A percentile compares a stretch with the other conserved stretches of the same genome.
Conservation (phyloP, 2,797 vertebrate genomes). For the Siniperca scherzeri region DNA sequence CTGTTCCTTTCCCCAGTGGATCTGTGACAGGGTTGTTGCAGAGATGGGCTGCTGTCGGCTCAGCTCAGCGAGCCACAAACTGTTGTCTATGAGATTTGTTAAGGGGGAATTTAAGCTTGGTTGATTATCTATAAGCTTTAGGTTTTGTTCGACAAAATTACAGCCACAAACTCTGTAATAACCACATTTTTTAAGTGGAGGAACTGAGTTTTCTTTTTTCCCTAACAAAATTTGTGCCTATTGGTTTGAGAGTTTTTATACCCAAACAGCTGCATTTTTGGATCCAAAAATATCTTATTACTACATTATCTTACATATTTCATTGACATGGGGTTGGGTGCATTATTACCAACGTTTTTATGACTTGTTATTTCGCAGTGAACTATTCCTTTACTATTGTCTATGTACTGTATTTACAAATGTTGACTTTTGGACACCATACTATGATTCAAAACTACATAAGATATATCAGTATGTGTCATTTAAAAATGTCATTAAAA, state of each 20-base stretch:
- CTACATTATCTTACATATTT: background rate
- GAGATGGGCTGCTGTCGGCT: conserved; percentile 22
- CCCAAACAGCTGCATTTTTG: background rate
- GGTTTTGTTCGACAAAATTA: conserved; percentile 29
- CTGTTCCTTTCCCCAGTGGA: conserved; percentile 52
- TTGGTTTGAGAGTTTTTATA: background rate
- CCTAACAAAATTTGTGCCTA: background rate
- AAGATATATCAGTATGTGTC: background rate
- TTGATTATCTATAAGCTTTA: conserved; percentile 36
- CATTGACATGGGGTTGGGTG: background rate
- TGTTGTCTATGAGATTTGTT: conserved; percentile 52
- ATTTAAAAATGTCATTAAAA: conserved; percentile 9
- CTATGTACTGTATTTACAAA: background rate
- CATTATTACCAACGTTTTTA: background rate
- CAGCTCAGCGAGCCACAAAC: conserved; percentile 16
- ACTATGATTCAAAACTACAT: background rate
- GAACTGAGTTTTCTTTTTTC: background rate
- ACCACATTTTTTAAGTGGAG: conserved; percentile 3
- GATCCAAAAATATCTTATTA: background rate
- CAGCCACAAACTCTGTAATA: background rate
- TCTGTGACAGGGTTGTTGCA: conserved; percentile 49
- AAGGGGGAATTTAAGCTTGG: conserved; percentile 26
- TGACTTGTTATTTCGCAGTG: background rate
- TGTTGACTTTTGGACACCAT: background rate
- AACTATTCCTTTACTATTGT: background rate